Percentiles rank a stretch among this genome's conserved stretches.
Conservation (phyloP, 1,140 invertebrate genomes). For the Mamestra configurata region DNA sequence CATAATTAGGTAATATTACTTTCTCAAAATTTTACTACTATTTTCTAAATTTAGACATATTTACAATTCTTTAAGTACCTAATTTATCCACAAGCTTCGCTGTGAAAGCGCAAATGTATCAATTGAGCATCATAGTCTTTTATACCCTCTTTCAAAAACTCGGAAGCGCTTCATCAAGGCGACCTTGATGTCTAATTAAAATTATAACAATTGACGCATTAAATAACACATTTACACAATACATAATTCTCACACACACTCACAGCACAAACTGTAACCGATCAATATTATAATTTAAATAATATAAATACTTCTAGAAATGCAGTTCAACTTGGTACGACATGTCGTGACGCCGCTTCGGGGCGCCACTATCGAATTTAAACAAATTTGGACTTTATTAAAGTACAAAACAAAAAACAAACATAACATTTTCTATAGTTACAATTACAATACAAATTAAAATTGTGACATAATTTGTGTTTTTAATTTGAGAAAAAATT, state of each 20-base stretch:
- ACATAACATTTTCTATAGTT: conserved; percentile 81
- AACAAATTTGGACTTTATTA: conserved; percentile 73
- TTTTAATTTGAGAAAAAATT: conserved; percentile 82
- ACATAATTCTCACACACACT: conserved; percentile 80
- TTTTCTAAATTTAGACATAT: conserved; percentile 84
- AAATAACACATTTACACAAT: conserved; percentile 85
- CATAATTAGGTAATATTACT: conserved; percentile 75
- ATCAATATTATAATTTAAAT: conserved; percentile 84
- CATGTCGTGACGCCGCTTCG: conserved; percentile 66
- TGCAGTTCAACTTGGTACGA: conserved; percentile 87
- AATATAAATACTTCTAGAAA: conserved; percentile 86
- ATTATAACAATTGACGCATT: conserved; percentile 79
- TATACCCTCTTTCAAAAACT: conserved; percentile 58
- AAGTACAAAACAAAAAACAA: conserved; percentile 85
- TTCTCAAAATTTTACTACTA: conserved; percentile 80
- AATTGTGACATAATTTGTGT: conserved; percentile 86
- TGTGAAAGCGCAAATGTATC: conserved; percentile 85
- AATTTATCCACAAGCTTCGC: conserved; percentile 78
- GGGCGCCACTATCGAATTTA: conserved; percentile 67
- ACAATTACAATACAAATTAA: conserved; percentile 80
- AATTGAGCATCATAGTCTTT: conserved; percentile 82
- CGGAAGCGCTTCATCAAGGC: conserved; percentile 69
- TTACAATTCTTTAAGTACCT: conserved; percentile 72
- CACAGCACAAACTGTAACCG: conserved; percentile 81
- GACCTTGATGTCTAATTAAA: conserved; percentile 67